These are phyloP conservation scores for Eulemur coronatus DNA, from an alignment of 2,797 vertebrate species.

Conservation along the genomic window DNA sequence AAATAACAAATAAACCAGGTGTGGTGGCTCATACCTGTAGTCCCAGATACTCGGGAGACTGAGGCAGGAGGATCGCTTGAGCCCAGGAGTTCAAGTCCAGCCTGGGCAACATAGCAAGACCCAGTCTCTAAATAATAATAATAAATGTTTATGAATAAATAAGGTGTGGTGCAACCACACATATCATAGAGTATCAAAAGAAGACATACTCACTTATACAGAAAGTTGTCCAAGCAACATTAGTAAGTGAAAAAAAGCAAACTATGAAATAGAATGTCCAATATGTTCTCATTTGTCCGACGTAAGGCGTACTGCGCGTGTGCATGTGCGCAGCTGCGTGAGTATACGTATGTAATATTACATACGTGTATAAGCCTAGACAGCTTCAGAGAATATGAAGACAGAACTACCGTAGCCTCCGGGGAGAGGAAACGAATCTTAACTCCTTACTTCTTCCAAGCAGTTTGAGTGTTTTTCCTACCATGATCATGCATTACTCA, in stretches of 20 bases:
- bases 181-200: neutral
- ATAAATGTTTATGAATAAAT: neutral
- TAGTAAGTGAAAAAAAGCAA: neutral
- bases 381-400: neutral
- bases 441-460: neutral
- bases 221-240: neutral
- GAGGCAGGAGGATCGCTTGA: neutral
- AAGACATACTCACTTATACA: neutral
- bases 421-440: neutral
- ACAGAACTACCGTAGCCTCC: neutral
- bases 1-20: neutral
- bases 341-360: neutral
- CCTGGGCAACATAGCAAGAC: neutral
- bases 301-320: neutral
- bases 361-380: no score
- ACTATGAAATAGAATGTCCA: neutral
- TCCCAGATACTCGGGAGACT: neutral
- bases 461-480: neutral
- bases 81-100: neutral
- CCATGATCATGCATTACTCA: constrained; percentile 3
- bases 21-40: neutral
- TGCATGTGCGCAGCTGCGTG: neutral
- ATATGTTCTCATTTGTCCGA: neutral
- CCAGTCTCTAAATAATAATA: neutral
- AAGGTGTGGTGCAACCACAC: neutral